Evolutionary conservation across 2,888 invertebrate genomes (phyloP).

Genomic region (Pollenia angustigena): DNA sequence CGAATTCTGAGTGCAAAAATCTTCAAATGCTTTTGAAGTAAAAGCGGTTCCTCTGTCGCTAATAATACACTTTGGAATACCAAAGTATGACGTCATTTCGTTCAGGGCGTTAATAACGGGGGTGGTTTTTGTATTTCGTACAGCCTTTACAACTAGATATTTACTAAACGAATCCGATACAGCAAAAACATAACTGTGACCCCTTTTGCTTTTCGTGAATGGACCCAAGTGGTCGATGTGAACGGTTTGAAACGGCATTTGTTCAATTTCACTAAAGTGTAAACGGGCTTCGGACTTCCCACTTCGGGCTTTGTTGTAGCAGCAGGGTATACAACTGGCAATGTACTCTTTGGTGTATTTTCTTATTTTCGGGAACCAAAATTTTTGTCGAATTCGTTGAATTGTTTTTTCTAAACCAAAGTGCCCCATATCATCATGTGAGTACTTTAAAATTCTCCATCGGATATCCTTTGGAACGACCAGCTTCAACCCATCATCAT

Average conservation of each 20-base stretch:
- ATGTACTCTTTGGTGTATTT: slow-evolving; percentile 10
- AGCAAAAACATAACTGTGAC: slow-evolving; percentile 59
- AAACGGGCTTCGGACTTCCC: slow-evolving; percentile 40
- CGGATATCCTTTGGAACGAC: slow-evolving; percentile 1
- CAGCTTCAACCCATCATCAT: background rate
- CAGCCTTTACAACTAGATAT: slow-evolving; percentile 60
- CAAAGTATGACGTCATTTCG: background rate
- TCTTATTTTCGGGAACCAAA: slow-evolving; percentile 18
- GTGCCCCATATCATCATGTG: background rate
- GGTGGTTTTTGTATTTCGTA: slow-evolving; percentile 51
- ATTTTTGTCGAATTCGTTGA: background rate
- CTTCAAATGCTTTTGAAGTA: slow-evolving; percentile 74
- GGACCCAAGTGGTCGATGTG: slow-evolving; percentile 64
- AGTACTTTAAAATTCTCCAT: background rate
- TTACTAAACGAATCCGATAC: slow-evolving; percentile 52
- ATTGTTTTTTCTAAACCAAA: background rate
- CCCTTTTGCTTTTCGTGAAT: slow-evolving; percentile 35
- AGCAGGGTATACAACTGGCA: background rate
- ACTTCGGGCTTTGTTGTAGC: background rate
- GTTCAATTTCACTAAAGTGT: background rate
- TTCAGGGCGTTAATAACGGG: slow-evolving; percentile 62
- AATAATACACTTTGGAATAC: background rate
- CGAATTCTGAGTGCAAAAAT: background rate
- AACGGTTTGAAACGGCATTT: slow-evolving; percentile 41
- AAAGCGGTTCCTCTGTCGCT: slow-evolving; percentile 73